phyloP scores from a whole-genome alignment of 2,113 vertebrate genomes.

The Gnathonemus echidnorhynchus region DNA sequence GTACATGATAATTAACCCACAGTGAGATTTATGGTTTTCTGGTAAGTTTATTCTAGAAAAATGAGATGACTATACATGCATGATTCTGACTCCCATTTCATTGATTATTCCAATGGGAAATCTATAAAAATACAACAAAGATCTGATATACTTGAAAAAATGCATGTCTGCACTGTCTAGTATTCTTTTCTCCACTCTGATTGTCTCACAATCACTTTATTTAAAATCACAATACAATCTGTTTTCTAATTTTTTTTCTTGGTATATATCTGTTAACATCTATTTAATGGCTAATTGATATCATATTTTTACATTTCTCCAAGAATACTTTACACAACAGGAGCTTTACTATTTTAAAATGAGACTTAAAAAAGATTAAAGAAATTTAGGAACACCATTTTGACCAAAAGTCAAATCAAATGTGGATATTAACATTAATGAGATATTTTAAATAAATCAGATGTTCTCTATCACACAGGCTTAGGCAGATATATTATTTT shows the following conservation, averaged over 20 bases:
- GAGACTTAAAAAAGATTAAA: background rate
- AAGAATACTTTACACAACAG: background rate
- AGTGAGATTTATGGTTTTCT: background rate
- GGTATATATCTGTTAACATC: background rate
- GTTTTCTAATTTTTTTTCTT: background rate
- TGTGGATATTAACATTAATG: background rate
- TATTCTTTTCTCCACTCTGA: background rate
- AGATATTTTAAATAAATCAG: background rate
- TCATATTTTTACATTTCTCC: background rate
- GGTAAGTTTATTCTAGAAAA: background rate
- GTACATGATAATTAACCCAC: background rate
- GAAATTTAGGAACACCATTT: background rate
- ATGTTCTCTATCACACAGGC: background rate
- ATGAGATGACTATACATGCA: background rate
- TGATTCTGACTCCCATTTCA: background rate
- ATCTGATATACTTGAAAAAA: background rate
- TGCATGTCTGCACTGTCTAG: background rate
- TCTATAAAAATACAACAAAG: background rate
- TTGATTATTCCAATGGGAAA: background rate
- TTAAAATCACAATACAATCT: background rate
- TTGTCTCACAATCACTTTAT: background rate
- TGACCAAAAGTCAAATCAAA: too few species aligned
- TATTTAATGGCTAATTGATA: background rate
- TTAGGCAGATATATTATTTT: background rate
- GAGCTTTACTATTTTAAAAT: background rate